Percentiles rank a stretch among this genome's conserved stretches.
These are phyloP conservation scores for Calliscelio sp. DNA, from an alignment of 2,888 invertebrate species.

Conservation along the genomic window DNA sequence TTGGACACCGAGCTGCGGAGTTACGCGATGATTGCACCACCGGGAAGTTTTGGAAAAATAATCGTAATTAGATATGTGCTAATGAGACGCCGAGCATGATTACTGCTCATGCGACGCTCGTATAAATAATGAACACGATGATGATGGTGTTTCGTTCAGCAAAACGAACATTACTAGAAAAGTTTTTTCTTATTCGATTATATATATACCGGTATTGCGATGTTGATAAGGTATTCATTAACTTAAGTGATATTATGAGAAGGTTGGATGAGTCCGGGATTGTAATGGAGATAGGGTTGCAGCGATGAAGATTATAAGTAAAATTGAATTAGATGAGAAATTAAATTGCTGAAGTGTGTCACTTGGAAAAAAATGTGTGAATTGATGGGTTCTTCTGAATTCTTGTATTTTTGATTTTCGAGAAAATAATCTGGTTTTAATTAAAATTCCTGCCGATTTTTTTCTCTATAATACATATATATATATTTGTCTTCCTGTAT, in stretches of 20 bases:
- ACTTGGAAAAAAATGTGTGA: too few species aligned
- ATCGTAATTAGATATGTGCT: slow-evolving; percentile 64
- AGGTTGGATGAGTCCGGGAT: slow-evolving; percentile 3
- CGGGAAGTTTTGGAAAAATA: slow-evolving; percentile 52
- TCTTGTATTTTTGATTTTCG: too few species aligned
- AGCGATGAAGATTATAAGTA: slow-evolving; percentile 30
- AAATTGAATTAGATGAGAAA: slow-evolving; percentile 58
- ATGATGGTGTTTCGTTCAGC: slow-evolving; percentile 28
- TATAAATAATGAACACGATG: slow-evolving; percentile 42
- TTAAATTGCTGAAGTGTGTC: too few species aligned
- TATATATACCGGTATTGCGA: slow-evolving; percentile 47
- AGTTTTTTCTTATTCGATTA: slow-evolving; percentile 33
- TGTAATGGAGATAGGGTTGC: background rate
- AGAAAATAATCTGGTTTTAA: too few species aligned
- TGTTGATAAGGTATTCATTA: slow-evolving; percentile 61
- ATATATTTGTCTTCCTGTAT: too few species aligned
- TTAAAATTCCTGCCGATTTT: too few species aligned
- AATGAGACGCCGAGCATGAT: slow-evolving; percentile 53
- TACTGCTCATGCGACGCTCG: slow-evolving; percentile 15
- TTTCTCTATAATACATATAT: too few species aligned
- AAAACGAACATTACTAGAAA: slow-evolving; percentile 47
- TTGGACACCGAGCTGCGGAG: slow-evolving; percentile 45
- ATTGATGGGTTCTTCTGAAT: too few species aligned
- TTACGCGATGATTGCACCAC: slow-evolving; percentile 63
- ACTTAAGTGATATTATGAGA: slow-evolving; percentile 60